Evolutionary conservation across 2,888 invertebrate genomes (phyloP), one percentile per base, ranked within the genome.

Genomic region (Resseliella maxima): DNA sequence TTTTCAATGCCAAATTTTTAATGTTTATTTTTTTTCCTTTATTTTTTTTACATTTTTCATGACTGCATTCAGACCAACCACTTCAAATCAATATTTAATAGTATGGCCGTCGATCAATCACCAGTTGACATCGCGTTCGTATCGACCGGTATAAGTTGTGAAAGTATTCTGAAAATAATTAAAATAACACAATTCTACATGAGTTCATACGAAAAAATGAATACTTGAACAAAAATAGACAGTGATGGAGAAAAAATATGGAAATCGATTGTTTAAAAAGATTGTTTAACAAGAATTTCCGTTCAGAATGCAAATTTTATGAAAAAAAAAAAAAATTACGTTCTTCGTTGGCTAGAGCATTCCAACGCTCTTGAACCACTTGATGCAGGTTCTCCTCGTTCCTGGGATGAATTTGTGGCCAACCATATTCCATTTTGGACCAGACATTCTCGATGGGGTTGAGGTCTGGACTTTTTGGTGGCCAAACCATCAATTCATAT

Each of bases 391-490:
- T 50, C 18, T 50, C 50, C 5, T 21, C n/a, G 21, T 50, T 50
- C n/a, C 50, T 50, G 2, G 50, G 50, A 21, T 21, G n/a, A 50
- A 21, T 50, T 50, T 50, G 15, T 50, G 50, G 50, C 50, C 50
- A 50, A 50, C n/a, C n/a, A 50, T 21, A 21, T 3, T 10, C n/a
- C 50, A 50, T 50, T 21, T 21, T 50, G n/a, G 50, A 12, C 50
- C 50, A 50, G 50, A 50, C 50, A 50, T 50, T 50, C 50, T 50
- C 50, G 50, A 50, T 50, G 50, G 50, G 50, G 18, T 50, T 50
- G 50, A 50, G 50, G 18, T 50, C 50, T 50, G 50, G 50, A 18
- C 50, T 50, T 21, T 50, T 50, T 2, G 50, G 50, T 50, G 21
- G 50, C 50, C 50, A 50, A 15, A 10, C 50, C 50, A 50, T 50